Conservation (phyloP, 2,888 invertebrate genomes). For the Celastrina argiolus region DNA sequence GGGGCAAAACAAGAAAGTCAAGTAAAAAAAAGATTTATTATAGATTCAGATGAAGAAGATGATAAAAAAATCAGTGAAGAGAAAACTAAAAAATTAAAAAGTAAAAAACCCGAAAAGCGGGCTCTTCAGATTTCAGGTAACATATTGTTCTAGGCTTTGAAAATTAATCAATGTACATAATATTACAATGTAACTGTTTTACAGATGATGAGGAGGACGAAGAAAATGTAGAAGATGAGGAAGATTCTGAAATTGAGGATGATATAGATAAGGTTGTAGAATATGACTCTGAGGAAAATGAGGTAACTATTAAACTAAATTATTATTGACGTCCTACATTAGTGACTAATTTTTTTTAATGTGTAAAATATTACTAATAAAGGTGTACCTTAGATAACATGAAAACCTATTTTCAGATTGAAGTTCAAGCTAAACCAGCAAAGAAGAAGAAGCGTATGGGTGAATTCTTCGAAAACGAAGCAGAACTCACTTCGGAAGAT, state of each 20-base stretch:
- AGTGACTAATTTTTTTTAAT: conserved; percentile 5
- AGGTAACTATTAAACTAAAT: conserved; percentile 57
- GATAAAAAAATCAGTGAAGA: conserved; percentile 39
- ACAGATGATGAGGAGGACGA: conserved; percentile 63
- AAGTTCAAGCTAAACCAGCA: conserved; percentile 42
- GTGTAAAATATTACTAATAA: not conserved
- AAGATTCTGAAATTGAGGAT: conserved; percentile 51
- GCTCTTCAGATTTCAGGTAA: conserved; percentile 68
- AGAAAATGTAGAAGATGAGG: conserved; percentile 50
- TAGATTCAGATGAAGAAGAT: conserved; percentile 64
- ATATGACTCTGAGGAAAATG: conserved; percentile 93
- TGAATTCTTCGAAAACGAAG: conserved; percentile 93
- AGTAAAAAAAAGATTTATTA: conserved; percentile 57
- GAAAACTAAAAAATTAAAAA: conserved; percentile 60
- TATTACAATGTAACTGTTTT: conserved; percentile 26
- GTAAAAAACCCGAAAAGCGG: conserved; percentile 52
- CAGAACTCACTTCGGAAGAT: conserved; percentile 91
- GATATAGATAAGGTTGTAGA: conserved; percentile 74
- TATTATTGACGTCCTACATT: too few species aligned
- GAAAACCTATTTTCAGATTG: conserved; percentile 46
- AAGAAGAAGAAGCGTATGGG: conserved; percentile 69
- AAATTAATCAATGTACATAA: not conserved
- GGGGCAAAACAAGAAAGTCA: conserved; percentile 36
- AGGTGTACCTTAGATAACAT: not conserved
- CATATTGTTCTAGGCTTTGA: not conserved